These are phyloP conservation scores for Sclerurus mexicanus DNA, from an alignment of 2,113 vertebrate genomes.

Conservation along the genomic window DNA sequence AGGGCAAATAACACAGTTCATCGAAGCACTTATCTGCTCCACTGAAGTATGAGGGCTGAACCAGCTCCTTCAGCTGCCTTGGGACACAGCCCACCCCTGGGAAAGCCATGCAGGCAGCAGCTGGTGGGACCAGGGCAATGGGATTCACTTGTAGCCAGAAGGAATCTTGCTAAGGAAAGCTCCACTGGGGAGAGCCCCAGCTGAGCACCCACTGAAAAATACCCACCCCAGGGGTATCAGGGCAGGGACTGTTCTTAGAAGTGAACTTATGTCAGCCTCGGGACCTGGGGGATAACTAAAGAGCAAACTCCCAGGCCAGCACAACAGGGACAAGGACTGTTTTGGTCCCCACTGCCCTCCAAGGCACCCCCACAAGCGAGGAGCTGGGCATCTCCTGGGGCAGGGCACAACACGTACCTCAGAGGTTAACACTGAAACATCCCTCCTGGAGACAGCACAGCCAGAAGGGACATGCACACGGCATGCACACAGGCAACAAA, in stretches of 20 bases:
- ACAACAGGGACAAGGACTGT: not conserved
- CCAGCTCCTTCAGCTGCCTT: not conserved
- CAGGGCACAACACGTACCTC: not conserved
- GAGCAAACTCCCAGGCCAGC: not conserved
- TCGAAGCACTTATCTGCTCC: not conserved
- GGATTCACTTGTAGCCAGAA: not conserved
- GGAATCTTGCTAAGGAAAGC: not conserved
- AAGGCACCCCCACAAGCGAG: accelerated
- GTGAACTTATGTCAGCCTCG: not conserved
- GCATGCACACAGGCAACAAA: not conserved
- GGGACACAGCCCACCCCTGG: not conserved
- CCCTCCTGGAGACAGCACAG: not conserved
- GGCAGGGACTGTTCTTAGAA: not conserved
- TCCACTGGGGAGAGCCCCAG: not conserved
- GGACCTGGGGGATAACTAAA: not conserved
- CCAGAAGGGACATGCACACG: not conserved
- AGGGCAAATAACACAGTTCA: not conserved
- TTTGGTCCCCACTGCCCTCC: not conserved
- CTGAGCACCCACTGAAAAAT: not conserved
- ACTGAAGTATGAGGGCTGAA: not conserved
- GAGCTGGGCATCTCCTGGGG: not conserved
- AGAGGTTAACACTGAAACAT: accelerated
- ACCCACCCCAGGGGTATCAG: not conserved
- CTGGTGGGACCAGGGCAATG: not conserved
- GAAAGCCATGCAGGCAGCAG: not conserved